A percentile compares a stretch with the other conserved stretches of the same genome.
These are phyloP conservation scores for Ormyrus rosae DNA, from an alignment of 2,888 invertebrate species.

Conservation along the genomic window DNA sequence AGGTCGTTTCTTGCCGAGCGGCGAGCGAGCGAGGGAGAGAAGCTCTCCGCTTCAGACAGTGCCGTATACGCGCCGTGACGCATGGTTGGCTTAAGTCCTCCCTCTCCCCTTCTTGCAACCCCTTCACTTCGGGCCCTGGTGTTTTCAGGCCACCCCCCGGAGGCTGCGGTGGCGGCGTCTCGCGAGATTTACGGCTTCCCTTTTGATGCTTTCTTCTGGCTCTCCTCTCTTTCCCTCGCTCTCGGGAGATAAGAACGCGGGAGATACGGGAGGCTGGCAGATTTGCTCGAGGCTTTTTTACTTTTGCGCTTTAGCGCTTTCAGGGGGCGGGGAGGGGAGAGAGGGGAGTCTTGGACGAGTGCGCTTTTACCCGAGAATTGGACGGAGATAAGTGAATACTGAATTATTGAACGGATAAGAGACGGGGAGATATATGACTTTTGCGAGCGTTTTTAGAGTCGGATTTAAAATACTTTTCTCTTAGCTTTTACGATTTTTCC, in stretches of 20 bases:
- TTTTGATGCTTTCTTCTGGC: conserved; percentile 45
- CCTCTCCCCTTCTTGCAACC: not conserved
- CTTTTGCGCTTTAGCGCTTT: not conserved
- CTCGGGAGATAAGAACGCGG: conserved; percentile 40
- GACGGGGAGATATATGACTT: not conserved
- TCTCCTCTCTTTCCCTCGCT: not conserved
- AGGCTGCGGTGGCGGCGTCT: conserved; percentile 27
- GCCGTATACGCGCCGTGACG: conserved; percentile 31
- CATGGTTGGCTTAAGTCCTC: conserved; percentile 53
- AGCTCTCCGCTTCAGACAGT: conserved; percentile 34
- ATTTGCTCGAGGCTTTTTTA: not conserved
- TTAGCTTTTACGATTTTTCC: no score
- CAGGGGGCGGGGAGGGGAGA: not conserved
- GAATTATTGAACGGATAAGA: conserved; percentile 34
- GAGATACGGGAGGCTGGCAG: no score
- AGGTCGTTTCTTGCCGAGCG: conserved; percentile 70
- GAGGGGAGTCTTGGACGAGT: not conserved
- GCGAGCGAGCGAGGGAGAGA: no score
- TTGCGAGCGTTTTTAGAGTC: conserved; percentile 2
- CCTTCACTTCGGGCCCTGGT: not conserved
- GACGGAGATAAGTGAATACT: not conserved
- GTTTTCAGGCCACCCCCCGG: conserved; percentile 10
- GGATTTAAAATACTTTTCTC: no score
- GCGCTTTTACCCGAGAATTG: not conserved
- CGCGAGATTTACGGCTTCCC: conserved; percentile 56